Percentiles rank a stretch among this genome's conserved stretches.
Evolutionary conservation across 2,888 invertebrate genomes (phyloP).

Genomic region (Mimas tiliae): DNA sequence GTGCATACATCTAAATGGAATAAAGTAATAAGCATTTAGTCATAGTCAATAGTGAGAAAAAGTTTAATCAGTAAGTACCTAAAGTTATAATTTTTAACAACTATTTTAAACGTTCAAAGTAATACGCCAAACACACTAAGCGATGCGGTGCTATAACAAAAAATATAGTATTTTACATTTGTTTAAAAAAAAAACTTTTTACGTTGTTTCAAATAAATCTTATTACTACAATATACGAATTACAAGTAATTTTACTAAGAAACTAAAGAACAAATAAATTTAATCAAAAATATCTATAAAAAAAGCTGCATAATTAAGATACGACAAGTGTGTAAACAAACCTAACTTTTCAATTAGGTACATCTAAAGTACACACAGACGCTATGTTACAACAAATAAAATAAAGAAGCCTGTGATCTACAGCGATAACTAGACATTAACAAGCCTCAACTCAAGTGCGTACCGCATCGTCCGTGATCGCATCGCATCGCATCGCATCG

Average conservation of each 20-base stretch:
- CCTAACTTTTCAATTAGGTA: no score
- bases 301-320: no score
- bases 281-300: no score
- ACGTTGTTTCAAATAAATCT: not conserved
- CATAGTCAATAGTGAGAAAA: no score
- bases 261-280: no score
- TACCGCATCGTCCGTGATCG: not conserved
- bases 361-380: not conserved
- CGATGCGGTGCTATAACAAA: conserved; percentile 10
- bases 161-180: not conserved
- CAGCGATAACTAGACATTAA: not conserved
- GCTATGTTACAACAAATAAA: not conserved
- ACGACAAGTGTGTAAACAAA: no score
- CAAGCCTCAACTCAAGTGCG: not conserved
- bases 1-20: not conserved
- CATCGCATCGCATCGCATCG: conserved; percentile 12
- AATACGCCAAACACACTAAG: not conserved
- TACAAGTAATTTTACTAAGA: no score
- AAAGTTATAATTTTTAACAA: not conserved
- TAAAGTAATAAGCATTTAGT: not conserved
- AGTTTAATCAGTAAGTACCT: no score
- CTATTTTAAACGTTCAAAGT: not conserved
- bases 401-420: not conserved
- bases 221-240: not conserved
- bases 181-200: not conserved